A percentile compares a stretch with the other conserved stretches of the same genome.
Conservation (phyloP, 2,113 vertebrate species). For the Microcebus tavaratra region DNA sequence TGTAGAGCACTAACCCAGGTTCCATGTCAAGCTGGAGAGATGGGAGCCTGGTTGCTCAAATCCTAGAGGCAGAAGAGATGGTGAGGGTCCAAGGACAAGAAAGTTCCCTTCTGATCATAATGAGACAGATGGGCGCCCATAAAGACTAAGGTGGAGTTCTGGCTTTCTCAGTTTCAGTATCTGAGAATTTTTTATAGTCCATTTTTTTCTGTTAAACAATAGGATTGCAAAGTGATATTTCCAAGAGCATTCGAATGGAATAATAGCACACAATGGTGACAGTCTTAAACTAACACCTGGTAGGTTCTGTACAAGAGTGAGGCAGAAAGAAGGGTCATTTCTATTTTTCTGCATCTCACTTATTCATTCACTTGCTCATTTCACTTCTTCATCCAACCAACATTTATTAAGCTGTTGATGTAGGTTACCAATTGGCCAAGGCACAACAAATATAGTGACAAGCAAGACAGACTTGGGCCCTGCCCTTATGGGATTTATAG, state of each 20-base stretch:
- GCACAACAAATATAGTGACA: neutral
- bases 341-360: neutral
- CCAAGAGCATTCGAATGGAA: neutral
- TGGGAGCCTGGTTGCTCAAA: neutral
- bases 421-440: neutral
- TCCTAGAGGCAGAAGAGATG: neutral
- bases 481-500: neutral
- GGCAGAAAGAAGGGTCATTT: neutral
- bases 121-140: neutral
- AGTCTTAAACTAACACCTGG: neutral
- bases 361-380: neutral
- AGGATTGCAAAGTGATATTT: neutral
- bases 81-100: neutral
- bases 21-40: neutral
- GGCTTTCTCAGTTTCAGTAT: neutral
- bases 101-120: neutral
- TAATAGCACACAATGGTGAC: neutral
- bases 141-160: neutral
- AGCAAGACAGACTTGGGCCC: neutral
- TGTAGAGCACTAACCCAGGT: neutral
- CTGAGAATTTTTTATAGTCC: neutral
- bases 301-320: neutral
- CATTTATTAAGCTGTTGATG: neutral
- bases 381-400: neutral
- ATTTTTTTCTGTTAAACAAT: neutral